Evolutionary conservation across 2,888 invertebrate genomes (phyloP).

Genomic region (Drosophila buzzatii): DNA sequence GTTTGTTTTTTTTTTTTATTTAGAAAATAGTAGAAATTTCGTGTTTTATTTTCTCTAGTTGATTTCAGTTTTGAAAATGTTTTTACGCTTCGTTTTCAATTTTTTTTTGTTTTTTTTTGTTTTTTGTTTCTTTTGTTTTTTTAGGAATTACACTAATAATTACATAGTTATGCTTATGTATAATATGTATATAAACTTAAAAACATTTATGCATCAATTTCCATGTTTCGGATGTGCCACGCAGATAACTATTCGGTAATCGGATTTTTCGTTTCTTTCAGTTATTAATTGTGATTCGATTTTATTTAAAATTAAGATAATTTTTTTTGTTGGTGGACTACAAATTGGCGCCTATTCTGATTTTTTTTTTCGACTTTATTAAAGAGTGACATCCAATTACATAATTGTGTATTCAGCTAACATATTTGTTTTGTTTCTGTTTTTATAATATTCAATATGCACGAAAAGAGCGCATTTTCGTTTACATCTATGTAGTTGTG

Average conservation of each 20-base stretch:
- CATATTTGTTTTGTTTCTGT: constrained; percentile 47
- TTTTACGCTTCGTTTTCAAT: constrained; percentile 54
- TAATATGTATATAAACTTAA: constrained; percentile 72
- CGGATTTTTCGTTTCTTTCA: constrained; percentile 33
- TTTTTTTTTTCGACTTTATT: constrained; percentile 24
- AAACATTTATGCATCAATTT: constrained; percentile 78
- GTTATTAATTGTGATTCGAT: constrained; percentile 40
- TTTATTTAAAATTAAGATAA: constrained; percentile 60
- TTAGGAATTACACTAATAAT: constrained; percentile 83
- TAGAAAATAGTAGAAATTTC: constrained; percentile 62
- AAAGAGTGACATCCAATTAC: constrained; percentile 57
- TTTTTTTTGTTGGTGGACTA: constrained; percentile 40
- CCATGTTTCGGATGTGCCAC: constrained; percentile 67
- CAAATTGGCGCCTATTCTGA: constrained; percentile 28
- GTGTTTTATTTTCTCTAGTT: constrained; percentile 49
- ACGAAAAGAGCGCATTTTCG: constrained; percentile 56
- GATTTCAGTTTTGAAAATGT: constrained; percentile 50
- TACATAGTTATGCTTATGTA: constrained; percentile 82
- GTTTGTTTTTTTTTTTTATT: constrained; percentile 25
- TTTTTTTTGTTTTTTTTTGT: constrained; percentile 19
- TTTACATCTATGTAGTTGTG: constrained; percentile 66
- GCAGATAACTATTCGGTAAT: constrained; percentile 45
- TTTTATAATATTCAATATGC: constrained; percentile 69
- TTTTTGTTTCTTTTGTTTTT: constrained; percentile 51
- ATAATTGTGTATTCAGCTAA: constrained; percentile 69